A percentile compares a stretch with the other conserved stretches of the same genome.
Evolutionary conservation across 2,113 vertebrate species (phyloP).

Genomic region (Grus americana): DNA sequence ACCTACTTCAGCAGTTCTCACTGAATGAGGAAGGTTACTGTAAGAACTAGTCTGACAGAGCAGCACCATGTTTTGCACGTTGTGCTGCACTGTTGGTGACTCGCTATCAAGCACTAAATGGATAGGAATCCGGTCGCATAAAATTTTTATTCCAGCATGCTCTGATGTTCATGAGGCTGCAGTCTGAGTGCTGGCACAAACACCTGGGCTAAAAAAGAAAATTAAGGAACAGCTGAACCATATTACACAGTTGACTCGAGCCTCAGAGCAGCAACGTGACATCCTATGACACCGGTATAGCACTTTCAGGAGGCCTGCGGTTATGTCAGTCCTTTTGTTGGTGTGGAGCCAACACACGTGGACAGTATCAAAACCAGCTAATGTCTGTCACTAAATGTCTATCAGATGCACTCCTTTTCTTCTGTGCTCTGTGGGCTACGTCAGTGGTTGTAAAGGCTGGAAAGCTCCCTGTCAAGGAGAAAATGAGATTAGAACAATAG

Average conservation of each 20-base stretch:
- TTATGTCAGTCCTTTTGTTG: background rate
- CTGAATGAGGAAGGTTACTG: background rate
- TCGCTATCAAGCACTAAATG: background rate
- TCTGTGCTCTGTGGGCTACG: background rate
- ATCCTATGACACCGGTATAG: background rate
- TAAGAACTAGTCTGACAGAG: background rate
- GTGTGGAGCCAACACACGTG: background rate
- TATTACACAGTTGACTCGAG: background rate
- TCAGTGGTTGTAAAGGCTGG: background rate
- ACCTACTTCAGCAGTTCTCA: background rate
- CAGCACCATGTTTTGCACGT: background rate
- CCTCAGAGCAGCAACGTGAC: background rate
- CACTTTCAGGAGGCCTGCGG: background rate
- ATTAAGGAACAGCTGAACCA: background rate
- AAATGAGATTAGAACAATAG: conserved; percentile 18
- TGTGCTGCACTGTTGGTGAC: background rate
- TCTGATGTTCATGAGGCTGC: background rate
- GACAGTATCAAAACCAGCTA: background rate
- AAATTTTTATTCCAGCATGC: background rate
- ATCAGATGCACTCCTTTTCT: background rate
- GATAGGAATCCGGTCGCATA: background rate
- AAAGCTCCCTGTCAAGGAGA: conserved; percentile 37
- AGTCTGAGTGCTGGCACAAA: background rate
- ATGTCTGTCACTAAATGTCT: background rate
- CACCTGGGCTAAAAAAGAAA: background rate